Conservation (phyloP, 2,888 invertebrate genomes). For the Furcula furcula region DNA sequence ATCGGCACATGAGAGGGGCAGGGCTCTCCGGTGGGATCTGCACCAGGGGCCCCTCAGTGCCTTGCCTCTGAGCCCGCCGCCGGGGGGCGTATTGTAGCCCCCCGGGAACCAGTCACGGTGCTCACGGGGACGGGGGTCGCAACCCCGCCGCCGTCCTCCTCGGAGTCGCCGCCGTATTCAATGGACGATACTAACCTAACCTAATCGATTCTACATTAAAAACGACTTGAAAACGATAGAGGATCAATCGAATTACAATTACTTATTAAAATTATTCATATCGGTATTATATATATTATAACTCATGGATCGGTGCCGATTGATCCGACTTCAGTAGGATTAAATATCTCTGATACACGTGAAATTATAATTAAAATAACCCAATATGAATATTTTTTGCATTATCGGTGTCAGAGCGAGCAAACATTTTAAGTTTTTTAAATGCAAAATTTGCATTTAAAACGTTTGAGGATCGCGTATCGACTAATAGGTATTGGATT, state of each 20-base stretch:
- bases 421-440: conserved; percentile 59
- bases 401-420: conserved; percentile 31
- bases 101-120: no score
- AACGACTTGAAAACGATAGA: no score
- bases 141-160: no score
- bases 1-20: no score
- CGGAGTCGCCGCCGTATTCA: no score
- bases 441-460: conserved; percentile 55
- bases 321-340: conserved; percentile 45
- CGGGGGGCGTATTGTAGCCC: no score
- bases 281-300: conserved; percentile 28
- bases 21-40: no score
- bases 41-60: no score
- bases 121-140: no score
- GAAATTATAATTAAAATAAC: conserved; percentile 66
- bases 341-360: conserved; percentile 50
- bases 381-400: conserved; percentile 50
- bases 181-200: no score
- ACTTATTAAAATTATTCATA: conserved; percentile 45
- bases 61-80: no score
- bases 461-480: conserved; percentile 39
- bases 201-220: no score
- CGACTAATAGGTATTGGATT: conserved; percentile 16
- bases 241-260: conserved; percentile 39
- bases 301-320: conserved; percentile 28